Percentiles rank a stretch among this genome's conserved stretches.
phyloP scores from a whole-genome alignment of 2,888 invertebrate species.

The Agriopis aurantiaria region DNA sequence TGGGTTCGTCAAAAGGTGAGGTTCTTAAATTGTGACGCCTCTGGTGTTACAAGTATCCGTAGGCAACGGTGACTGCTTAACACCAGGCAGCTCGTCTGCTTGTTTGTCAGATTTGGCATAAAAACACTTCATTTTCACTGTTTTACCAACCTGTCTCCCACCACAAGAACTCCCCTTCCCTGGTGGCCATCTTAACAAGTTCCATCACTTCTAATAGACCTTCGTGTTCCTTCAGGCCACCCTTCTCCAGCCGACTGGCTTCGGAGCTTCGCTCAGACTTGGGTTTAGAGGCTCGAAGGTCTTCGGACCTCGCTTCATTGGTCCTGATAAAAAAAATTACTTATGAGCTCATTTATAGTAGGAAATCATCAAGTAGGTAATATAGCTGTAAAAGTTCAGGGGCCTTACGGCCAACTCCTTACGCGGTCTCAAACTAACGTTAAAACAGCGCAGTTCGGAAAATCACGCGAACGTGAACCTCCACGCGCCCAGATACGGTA shows the following conservation, averaged over 20 bases:
- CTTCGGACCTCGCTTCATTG: conserved; percentile 52
- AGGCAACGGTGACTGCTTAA: too few relatives aligned
- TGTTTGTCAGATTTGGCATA: too few relatives aligned
- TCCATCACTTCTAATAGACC: conserved; percentile 64
- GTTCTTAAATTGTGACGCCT: too few relatives aligned
- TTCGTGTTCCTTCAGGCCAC: conserved; percentile 63
- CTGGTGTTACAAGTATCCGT: too few relatives aligned
- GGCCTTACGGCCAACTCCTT: too few relatives aligned
- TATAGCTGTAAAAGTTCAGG: too few relatives aligned
- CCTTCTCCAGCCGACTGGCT: conserved; percentile 45
- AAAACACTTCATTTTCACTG: not conserved
- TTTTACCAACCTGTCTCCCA: conserved; percentile 90
- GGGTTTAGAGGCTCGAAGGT: conserved; percentile 5
- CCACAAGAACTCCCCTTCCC: conserved; percentile 89
- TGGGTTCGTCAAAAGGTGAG: too few relatives aligned
- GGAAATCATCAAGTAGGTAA: not conserved
- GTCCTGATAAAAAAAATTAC: conserved; percentile 20
- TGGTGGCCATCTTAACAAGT: conserved; percentile 66
- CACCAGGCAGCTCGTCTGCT: too few relatives aligned
- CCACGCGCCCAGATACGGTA: too few relatives aligned
- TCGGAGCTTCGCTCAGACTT: conserved; percentile 7
- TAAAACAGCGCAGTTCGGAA: too few relatives aligned
- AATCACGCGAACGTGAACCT: too few relatives aligned
- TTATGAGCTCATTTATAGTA: not conserved
- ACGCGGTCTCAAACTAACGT: too few relatives aligned